phyloP scores from a whole-genome alignment of 1,140 invertebrate species.

The Trissolcus basalis region DNA sequence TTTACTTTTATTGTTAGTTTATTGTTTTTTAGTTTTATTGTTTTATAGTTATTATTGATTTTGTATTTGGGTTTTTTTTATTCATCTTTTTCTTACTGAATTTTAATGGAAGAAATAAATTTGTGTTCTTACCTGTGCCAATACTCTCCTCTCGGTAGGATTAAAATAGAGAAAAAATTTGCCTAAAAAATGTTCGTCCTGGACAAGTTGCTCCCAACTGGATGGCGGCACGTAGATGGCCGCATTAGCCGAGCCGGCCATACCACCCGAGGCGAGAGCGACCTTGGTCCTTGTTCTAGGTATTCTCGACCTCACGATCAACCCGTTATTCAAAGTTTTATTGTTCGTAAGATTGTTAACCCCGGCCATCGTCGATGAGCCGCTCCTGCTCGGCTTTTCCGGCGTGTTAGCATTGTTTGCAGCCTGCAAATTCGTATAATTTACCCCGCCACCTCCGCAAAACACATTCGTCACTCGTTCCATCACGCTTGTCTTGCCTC shows the following conservation, averaged over 20 bases:
- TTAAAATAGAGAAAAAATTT: slow-evolving; percentile 92
- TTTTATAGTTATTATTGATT: too few species aligned
- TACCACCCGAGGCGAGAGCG: slow-evolving; percentile 64
- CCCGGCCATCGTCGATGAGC: slow-evolving; percentile 45
- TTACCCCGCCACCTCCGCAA: slow-evolving; percentile 80
- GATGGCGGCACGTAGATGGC: slow-evolving; percentile 72
- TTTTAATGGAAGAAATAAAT: too few species aligned
- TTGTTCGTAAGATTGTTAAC: slow-evolving; percentile 65
- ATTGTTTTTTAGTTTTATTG: too few species aligned
- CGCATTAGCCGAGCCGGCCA: slow-evolving; percentile 12
- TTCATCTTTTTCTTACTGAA: too few species aligned
- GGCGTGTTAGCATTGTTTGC: slow-evolving; percentile 72
- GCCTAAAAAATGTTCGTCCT: slow-evolving; percentile 89
- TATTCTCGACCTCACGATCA: slow-evolving; percentile 61
- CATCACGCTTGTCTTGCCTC: slow-evolving; percentile 83
- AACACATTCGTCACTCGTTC: slow-evolving; percentile 89
- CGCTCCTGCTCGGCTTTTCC: slow-evolving; percentile 77
- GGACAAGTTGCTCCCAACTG: slow-evolving; percentile 85
- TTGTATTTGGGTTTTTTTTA: too few species aligned
- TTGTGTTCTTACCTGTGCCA: slow-evolving; percentile 81
- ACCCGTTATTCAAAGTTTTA: slow-evolving; percentile 64
- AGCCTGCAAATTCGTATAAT: slow-evolving; percentile 71
- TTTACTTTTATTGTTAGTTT: too few species aligned
- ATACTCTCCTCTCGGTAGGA: slow-evolving; percentile 83
- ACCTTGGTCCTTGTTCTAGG: slow-evolving; percentile 63